A percentile compares a stretch with the other conserved stretches of the same genome.
These are phyloP conservation scores for Pseudolycoriella hygida DNA, from an alignment of 2,888 invertebrate species.

Conservation along the genomic window DNA sequence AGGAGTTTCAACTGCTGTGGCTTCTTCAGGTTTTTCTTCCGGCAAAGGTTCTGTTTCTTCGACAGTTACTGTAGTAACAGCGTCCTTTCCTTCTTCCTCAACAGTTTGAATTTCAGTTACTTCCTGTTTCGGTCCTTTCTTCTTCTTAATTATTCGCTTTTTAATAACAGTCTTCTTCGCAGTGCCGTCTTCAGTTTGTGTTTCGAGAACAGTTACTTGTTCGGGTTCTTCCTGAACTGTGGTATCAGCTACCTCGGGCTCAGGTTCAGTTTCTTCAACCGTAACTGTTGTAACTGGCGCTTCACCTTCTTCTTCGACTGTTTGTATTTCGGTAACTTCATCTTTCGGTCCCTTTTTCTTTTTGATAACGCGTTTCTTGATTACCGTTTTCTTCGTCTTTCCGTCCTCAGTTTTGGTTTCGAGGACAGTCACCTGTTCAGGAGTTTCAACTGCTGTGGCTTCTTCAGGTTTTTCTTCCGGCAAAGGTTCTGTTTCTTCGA, in stretches of 20 bases:
- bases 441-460: conserved; percentile 10
- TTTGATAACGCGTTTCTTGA: conserved; percentile 20
- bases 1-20: conserved; percentile 15
- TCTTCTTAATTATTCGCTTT: conserved; percentile 21
- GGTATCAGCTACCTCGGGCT: too few species aligned
- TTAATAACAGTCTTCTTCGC: conserved; percentile 18
- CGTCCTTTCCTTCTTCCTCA: conserved; percentile 23
- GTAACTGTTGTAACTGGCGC: conserved; percentile 19
- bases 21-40: conserved; percentile 15
- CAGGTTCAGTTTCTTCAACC: conserved; percentile 16
- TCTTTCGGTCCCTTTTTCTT: conserved; percentile 22
- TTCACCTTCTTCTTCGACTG: conserved; percentile 24
- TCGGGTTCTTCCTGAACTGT: conserved; percentile 10
- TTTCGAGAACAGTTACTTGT: conserved; percentile 20
- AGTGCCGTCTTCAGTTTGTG: conserved; percentile 17
- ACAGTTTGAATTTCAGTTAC: conserved; percentile 26
- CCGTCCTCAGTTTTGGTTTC: conserved; percentile 19
- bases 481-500: conserved; percentile 13
- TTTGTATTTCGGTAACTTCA: conserved; percentile 26
- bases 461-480: conserved; percentile 15
- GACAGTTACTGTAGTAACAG: conserved; percentile 16
- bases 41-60: conserved; percentile 14
- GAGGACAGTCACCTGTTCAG: conserved; percentile 19
- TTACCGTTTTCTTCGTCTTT: conserved; percentile 16
- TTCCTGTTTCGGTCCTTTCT: conserved; percentile 22